These are phyloP conservation scores for Aleiodes sp. DNA, from an alignment of 1,140 invertebrate species.

Conservation along the genomic window DNA sequence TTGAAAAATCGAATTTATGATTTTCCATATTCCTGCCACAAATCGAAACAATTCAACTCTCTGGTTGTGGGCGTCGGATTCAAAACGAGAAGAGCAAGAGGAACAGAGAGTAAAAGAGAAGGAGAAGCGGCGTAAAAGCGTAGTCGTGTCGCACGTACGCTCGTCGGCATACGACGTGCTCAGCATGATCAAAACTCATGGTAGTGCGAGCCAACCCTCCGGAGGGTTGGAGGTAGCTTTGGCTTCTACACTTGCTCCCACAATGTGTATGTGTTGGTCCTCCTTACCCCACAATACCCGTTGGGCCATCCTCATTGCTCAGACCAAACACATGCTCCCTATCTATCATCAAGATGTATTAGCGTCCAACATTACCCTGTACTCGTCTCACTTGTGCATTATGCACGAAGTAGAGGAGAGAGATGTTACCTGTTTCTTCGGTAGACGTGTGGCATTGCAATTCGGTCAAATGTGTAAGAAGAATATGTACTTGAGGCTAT, in stretches of 20 bases:
- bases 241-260: constrained; percentile 31
- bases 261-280: neutral
- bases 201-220: constrained; percentile 48
- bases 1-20: too few species aligned
- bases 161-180: constrained; percentile 65
- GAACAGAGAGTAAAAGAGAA: constrained; percentile 33
- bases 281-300: constrained; percentile 43
- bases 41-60: too few species aligned
- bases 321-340: constrained; percentile 64
- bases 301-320: constrained; percentile 55
- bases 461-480: neutral
- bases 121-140: constrained; percentile 62
- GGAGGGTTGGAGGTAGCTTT: constrained; percentile 8
- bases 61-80: too few species aligned
- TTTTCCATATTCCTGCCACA: too few species aligned
- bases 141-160: constrained; percentile 67
- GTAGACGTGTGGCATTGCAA: constrained; percentile 14
- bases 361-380: constrained; percentile 63
- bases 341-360: constrained; percentile 67
- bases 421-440: constrained; percentile 19
- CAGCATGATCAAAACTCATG: constrained; percentile 50
- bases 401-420: constrained; percentile 53
- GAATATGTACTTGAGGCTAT: neutral
- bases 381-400: constrained; percentile 61
- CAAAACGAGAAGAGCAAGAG: too few species aligned